phyloP scores from a whole-genome alignment of 2,888 invertebrate genomes.

The Ophion ventricosus region DNA sequence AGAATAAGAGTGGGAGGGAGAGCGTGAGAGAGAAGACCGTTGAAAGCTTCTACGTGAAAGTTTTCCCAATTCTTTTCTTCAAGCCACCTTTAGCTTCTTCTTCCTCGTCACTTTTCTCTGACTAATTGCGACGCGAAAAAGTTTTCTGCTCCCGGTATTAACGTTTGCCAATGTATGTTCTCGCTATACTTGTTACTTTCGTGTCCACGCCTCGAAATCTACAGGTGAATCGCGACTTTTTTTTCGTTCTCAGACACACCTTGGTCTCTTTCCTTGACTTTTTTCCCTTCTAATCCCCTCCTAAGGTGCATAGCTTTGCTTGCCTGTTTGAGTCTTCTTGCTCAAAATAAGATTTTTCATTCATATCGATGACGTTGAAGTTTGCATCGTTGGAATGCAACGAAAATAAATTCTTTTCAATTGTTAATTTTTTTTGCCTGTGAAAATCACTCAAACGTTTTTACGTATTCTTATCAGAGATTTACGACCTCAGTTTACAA shows the following conservation, averaged over 20 bases:
- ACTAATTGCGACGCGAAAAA: constrained; percentile 54
- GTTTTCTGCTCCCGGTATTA: constrained; percentile 39
- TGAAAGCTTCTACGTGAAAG: constrained; percentile 53
- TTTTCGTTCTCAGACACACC: not conserved
- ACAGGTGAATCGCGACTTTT: constrained; percentile 56
- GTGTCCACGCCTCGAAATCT: constrained; percentile 37
- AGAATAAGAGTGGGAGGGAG: constrained; percentile 50
- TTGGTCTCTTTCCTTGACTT: not conserved
- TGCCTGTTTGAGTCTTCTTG: not conserved
- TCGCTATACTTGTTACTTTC: constrained; percentile 32
- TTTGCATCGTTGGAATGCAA: too few species aligned
- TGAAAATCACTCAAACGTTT: too few species aligned
- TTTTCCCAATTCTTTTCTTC: constrained; percentile 52
- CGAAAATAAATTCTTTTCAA: too few species aligned
- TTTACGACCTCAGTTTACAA: too few species aligned
- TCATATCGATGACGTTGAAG: not conserved
- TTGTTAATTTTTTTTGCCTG: too few species aligned
- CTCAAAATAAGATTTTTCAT: not conserved
- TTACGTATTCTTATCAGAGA: too few species aligned
- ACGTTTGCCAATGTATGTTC: constrained; percentile 55
- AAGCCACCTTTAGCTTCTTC: constrained; percentile 34
- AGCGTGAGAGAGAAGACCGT: constrained; percentile 36
- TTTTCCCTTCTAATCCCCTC: not conserved
- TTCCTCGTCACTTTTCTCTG: constrained; percentile 47
- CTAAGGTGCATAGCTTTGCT: not conserved